Evolutionary conservation across 2,113 vertebrate genomes (phyloP).

Genomic region (Tetrax tetrax): DNA sequence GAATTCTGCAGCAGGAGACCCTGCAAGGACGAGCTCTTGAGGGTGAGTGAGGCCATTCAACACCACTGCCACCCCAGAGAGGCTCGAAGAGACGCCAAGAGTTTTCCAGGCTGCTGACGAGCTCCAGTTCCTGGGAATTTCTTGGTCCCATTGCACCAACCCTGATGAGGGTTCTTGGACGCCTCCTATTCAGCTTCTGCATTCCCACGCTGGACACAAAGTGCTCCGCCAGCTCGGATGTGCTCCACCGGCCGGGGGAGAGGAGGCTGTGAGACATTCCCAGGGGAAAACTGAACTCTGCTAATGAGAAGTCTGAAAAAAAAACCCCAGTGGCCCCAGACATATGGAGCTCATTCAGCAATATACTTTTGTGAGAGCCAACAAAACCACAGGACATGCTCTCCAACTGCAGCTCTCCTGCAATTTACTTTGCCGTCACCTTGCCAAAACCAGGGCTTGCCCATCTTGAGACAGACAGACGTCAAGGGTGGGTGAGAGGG

Average conservation of each 20-base stretch:
- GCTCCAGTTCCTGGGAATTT: background rate
- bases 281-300: background rate
- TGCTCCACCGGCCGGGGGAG: background rate
- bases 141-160: background rate
- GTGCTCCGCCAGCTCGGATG: too few species aligned
- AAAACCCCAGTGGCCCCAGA: background rate
- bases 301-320: conserved; percentile 17
- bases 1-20: background rate
- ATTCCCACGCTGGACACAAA: background rate
- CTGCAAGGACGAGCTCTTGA: background rate
- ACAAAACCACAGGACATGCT: background rate
- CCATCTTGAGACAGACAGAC: background rate
- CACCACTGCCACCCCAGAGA: background rate
- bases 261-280: background rate
- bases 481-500: background rate
- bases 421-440: background rate
- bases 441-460: background rate
- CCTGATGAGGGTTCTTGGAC: background rate
- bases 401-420: background rate
- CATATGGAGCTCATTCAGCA: background rate
- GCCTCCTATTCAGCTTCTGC: background rate
- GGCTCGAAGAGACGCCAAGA: background rate
- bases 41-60: background rate
- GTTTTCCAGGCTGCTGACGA: background rate
- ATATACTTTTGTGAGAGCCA: background rate